Conservation (phyloP, 1,140 invertebrate genomes). For the Solenopsis fugax region DNA sequence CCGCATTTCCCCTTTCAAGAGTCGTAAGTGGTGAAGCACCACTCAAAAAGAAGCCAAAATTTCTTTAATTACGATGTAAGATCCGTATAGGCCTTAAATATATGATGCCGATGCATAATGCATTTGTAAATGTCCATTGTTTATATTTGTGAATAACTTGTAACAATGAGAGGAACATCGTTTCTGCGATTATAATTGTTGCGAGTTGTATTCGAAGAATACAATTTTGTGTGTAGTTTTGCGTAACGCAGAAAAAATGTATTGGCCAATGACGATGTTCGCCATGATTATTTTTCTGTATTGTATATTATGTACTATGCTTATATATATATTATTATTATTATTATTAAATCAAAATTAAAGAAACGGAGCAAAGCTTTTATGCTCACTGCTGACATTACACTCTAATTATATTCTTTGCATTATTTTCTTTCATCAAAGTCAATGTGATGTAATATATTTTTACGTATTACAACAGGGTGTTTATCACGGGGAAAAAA, state of each 20-base stretch:
- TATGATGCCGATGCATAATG: slow-evolving; percentile 53
- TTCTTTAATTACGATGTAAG: slow-evolving; percentile 57
- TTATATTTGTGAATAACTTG: slow-evolving; percentile 62
- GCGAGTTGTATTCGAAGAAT: slow-evolving; percentile 34
- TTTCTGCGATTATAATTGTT: slow-evolving; percentile 59
- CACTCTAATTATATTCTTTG: neutral
- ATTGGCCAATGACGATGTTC: slow-evolving; percentile 49
- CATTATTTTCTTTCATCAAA: neutral
- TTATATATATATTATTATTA: slow-evolving; percentile 49
- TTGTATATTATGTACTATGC: slow-evolving; percentile 70
- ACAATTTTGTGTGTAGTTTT: slow-evolving; percentile 64
- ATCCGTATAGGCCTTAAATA: slow-evolving; percentile 67
- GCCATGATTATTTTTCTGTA: slow-evolving; percentile 70
- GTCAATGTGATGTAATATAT: neutral
- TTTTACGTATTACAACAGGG: neutral
- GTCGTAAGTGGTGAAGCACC: slow-evolving; percentile 3
- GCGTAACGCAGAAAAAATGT: slow-evolving; percentile 65
- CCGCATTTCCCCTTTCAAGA: neutral
- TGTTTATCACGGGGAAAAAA: too few species aligned
- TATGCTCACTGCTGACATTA: slow-evolving; percentile 15
- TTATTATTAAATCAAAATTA: slow-evolving; percentile 67
- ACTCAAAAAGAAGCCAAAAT: slow-evolving; percentile 49
- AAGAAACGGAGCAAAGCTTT: slow-evolving; percentile 21
- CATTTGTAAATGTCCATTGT: slow-evolving; percentile 68
- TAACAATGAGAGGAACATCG: slow-evolving; percentile 24